Evolutionary conservation across 2,888 invertebrate genomes (phyloP), one percentile per base, ranked within the genome.

Genomic region (Papilio demoleus): DNA sequence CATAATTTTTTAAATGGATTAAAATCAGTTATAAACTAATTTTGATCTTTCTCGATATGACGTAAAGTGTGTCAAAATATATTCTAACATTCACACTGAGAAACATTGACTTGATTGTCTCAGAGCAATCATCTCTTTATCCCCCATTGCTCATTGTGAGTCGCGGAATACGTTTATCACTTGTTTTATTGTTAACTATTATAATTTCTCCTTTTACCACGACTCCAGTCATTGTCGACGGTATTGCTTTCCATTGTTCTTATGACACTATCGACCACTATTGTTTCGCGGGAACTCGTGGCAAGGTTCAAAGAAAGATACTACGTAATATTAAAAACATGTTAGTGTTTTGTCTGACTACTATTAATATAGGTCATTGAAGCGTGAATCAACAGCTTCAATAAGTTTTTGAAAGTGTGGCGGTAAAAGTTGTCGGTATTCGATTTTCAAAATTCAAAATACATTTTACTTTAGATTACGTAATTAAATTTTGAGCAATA

Each of bases 221-320:
- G 27, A 53, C 14, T 19, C 8, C 27, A 27, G n/a, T 27, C 53
- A 56, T 56, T 56, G 31, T 56, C 31, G 31, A 31, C 1, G 27
- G 53, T n/a, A 17, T 17, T 31, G 53, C 53, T 56, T 56, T 56
- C 53, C 31, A 56, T 56, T 56, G 53, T 56, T 56, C 53, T 31
- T 17, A n/a, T 53, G n/a, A 11, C 27, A 27, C 53, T 27, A 14
- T 53, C 50, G 24, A 2, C 9, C 6, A 9, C 17, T 24, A 56
- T 56, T 56, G 53, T 56, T 31, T 9, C 31, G 9, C 27, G 31
- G 31, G 53, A 56, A 31, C 27, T 56, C 31, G 53, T 27, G 17
- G 19, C 6, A 50, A 9, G 17, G 53, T 27, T 56, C 31, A 31
- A 31, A 24, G 50, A 50, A 53, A n/a, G 12, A 27, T n/a, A 6